These are phyloP conservation scores for Cremastinae sp. DNA, from an alignment of 2,888 invertebrate species.

Conservation along the genomic window DNA sequence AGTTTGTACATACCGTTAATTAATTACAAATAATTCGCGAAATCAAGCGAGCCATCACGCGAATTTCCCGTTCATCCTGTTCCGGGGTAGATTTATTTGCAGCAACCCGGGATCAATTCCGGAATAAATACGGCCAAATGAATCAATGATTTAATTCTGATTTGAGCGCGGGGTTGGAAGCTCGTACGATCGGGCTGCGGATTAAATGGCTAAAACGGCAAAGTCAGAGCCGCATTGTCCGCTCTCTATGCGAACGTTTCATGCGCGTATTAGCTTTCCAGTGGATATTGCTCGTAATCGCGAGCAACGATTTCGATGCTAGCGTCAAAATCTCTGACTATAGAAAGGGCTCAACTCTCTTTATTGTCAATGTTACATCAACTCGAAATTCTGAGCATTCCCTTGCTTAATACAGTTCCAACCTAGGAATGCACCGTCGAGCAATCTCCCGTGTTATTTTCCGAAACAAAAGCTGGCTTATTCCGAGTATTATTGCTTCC, in stretches of 20 bases:
- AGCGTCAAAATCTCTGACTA: neutral
- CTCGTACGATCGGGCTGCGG: conserved; percentile 29
- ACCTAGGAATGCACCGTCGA: neutral
- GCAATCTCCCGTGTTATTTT: conserved; percentile 7
- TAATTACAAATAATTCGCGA: too few relatives aligned
- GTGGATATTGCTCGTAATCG: conserved; percentile 27
- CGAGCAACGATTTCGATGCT: conserved; percentile 14
- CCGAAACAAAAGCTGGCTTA: conserved; percentile 52
- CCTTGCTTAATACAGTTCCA: neutral
- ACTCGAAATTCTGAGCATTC: neutral
- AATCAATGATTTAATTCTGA: conserved; percentile 40
- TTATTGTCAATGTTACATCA: neutral
- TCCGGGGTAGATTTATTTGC: too few relatives aligned
- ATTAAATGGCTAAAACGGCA: conserved; percentile 40
- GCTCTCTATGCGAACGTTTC: neutral
- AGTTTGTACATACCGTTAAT: too few relatives aligned
- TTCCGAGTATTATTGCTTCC: conserved; percentile 44
- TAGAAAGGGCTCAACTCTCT: conserved; percentile 1
- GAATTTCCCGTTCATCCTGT: too few relatives aligned
- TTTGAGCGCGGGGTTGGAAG: conserved; percentile 35
- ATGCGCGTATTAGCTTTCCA: conserved; percentile 4
- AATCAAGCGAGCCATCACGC: too few relatives aligned
- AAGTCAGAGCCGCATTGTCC: conserved; percentile 22
- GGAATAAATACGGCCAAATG: neutral
- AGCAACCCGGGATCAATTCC: too few relatives aligned